Percentiles rank a stretch among this genome's conserved stretches.
Conservation (phyloP, 2,888 invertebrate species). For the Eupsilia transversa region DNA sequence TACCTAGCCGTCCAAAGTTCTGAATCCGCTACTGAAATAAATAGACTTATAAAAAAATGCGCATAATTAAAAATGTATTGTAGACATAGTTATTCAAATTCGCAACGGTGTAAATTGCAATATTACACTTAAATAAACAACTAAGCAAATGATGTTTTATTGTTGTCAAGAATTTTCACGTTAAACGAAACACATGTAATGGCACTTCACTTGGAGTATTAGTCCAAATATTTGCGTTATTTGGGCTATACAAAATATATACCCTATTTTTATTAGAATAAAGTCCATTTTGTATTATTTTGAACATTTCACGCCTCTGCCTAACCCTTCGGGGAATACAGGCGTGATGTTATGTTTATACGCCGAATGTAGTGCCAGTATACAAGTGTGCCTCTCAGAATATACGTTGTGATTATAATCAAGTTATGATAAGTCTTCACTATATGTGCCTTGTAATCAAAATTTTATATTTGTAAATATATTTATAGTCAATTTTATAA, state of each 20-base stretch:
- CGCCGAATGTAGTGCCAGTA: constrained; percentile 8
- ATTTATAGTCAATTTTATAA: constrained; percentile 66
- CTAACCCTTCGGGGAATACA: no score
- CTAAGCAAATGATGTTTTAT: constrained; percentile 24
- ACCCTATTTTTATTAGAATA: neutral
- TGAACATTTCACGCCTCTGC: no score
- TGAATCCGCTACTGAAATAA: neutral
- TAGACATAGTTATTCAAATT: neutral
- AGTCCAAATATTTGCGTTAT: neutral
- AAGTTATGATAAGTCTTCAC: constrained; percentile 57
- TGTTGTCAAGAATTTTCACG: constrained; percentile 26
- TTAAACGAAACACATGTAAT: constrained; percentile 31
- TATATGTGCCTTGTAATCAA: constrained; percentile 77
- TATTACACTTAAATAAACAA: constrained; percentile 8
- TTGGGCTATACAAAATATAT: constrained; percentile 7
- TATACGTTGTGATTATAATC: constrained; percentile 65
- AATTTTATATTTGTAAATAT: constrained; percentile 81
- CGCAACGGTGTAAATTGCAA: constrained; percentile 13
- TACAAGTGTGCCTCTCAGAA: constrained; percentile 60
- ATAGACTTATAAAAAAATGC: neutral
- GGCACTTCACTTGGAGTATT: neutral
- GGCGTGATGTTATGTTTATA: no score
- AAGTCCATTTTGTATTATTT: constrained; percentile 4
- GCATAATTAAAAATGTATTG: constrained; percentile 28
- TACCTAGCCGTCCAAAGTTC: neutral